Conservation (phyloP, 2,888 invertebrate species). For the Biston betularia region DNA sequence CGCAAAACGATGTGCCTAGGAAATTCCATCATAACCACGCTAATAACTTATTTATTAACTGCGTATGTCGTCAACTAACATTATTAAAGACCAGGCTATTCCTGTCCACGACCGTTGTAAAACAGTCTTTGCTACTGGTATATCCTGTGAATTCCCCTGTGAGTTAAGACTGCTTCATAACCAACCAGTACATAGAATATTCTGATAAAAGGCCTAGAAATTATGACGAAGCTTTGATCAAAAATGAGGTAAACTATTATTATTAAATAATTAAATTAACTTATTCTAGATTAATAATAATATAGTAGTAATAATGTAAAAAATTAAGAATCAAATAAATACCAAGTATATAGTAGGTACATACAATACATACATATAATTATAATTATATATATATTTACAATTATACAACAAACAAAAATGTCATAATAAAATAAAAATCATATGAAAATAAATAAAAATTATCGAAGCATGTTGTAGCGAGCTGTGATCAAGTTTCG, state of each 20-base stretch:
- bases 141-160: conserved; percentile 2
- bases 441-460: too few relatives aligned
- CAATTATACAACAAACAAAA: too few relatives aligned
- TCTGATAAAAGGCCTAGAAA: too few relatives aligned
- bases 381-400: too few relatives aligned
- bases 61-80: conserved; percentile 9
- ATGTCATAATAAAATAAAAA: too few relatives aligned
- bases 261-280: background rate
- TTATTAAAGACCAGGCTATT: conserved; percentile 24
- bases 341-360: too few relatives aligned
- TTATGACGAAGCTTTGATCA: background rate
- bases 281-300: too few relatives aligned
- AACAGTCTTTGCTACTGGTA: conserved; percentile 4
- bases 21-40: conserved; percentile 11
- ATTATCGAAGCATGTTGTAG: background rate
- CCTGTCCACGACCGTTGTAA: conserved; percentile 22
- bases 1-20: conserved; percentile 5
- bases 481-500: background rate
- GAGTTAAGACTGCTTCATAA: conserved; percentile 2
- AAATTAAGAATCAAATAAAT: too few relatives aligned
- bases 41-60: conserved; percentile 21
- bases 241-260: background rate
- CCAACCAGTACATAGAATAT: background rate
- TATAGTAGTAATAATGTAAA: too few relatives aligned
- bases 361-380: too few relatives aligned